phyloP scores from a whole-genome alignment of 2,113 vertebrate genomes.

The Actinemys pallida region DNA sequence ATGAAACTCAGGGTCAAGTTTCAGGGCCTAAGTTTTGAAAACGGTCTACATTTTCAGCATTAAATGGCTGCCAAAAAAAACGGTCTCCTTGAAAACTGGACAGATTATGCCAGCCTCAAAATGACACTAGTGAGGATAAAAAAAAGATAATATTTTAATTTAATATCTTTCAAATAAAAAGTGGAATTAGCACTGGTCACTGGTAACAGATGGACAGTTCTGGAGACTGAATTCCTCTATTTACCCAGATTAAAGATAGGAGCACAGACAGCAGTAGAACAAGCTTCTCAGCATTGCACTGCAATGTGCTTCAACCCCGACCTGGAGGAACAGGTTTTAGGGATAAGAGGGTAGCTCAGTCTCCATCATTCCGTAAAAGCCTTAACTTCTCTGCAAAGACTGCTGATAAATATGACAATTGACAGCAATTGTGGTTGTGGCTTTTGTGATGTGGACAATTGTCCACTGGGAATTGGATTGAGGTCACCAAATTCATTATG shows the following conservation, averaged over 20 bases:
- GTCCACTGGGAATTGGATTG: neutral
- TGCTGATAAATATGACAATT: neutral
- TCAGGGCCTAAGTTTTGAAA: neutral
- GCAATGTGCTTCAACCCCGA: neutral
- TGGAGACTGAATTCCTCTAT: neutral
- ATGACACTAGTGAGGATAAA: neutral
- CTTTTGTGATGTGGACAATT: conserved; percentile 5
- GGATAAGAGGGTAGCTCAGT: neutral
- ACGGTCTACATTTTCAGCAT: neutral
- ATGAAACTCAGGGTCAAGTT: neutral
- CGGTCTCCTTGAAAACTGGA: neutral
- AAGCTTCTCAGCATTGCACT: neutral
- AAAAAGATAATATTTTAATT: neutral
- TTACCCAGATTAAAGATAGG: neutral
- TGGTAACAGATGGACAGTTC: neutral
- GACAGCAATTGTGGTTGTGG: neutral
- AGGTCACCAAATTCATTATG: neutral
- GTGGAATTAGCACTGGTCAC: neutral
- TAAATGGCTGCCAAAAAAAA: neutral
- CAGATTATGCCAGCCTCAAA: neutral
- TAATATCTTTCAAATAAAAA: neutral
- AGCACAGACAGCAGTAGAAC: neutral
- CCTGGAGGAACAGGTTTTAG: neutral
- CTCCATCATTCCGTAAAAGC: neutral
- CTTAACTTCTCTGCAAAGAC: neutral